phyloP scores from a whole-genome alignment of 1,140 invertebrate genomes.

The Wasmannia auropunctata region DNA sequence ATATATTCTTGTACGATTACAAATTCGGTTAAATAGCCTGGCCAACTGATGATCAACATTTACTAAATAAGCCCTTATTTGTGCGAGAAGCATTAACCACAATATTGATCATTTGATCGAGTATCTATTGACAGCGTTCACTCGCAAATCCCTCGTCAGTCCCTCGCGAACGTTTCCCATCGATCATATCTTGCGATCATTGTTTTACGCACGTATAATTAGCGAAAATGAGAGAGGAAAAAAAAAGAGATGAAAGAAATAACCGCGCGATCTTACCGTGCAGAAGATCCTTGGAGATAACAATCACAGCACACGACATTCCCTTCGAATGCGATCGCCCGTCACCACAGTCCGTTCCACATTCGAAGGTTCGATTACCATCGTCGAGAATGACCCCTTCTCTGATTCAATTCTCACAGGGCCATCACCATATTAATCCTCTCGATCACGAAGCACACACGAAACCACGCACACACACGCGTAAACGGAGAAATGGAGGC shows the following conservation, averaged over 20 bases:
- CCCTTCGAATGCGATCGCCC: constrained; percentile 21
- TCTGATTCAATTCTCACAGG: constrained; percentile 8
- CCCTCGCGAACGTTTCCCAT: not conserved
- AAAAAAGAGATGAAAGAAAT: not conserved
- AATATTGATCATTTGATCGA: not conserved
- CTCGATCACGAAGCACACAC: constrained; percentile 34
- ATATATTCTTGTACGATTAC: not conserved
- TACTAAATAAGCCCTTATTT: not conserved
- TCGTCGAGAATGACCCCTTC: not conserved
- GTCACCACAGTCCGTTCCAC: not conserved
- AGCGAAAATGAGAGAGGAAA: not conserved
- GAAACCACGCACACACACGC: constrained; percentile 3
- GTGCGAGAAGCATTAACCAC: not conserved
- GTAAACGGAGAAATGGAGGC: not conserved
- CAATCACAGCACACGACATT: constrained; percentile 28
- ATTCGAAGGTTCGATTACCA: not conserved
- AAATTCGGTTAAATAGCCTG: not conserved
- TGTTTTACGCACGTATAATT: not conserved
- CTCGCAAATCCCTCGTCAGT: constrained; percentile 1
- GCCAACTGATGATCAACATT: constrained; percentile 14
- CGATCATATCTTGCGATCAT: not conserved
- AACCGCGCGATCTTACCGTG: not conserved
- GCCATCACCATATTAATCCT: constrained; percentile 25
- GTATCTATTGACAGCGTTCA: not conserved
- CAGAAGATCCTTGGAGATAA: not conserved